Evolutionary conservation across 2,888 invertebrate species (phyloP).

Genomic region (Geophilus truncorum): DNA sequence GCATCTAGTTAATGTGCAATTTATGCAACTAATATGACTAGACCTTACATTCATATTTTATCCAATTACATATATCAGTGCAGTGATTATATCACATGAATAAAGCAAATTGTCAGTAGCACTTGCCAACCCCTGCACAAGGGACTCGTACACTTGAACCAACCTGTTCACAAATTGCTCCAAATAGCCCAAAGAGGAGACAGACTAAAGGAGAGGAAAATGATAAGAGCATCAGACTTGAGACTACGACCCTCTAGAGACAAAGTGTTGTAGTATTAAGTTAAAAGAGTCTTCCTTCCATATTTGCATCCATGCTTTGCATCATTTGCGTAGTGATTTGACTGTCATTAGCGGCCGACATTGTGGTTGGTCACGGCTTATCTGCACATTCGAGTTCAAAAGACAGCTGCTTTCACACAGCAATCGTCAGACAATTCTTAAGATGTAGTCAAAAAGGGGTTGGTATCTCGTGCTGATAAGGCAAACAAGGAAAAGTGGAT

Average conservation of each 20-base stretch:
- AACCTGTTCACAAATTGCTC: slow-evolving; percentile 25
- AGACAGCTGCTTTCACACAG: slow-evolving; percentile 12
- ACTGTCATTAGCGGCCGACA: neutral
- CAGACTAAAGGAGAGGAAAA: slow-evolving; percentile 17
- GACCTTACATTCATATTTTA: slow-evolving; percentile 12
- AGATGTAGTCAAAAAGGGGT: neutral
- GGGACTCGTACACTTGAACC: slow-evolving; percentile 27
- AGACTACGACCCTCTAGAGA: neutral
- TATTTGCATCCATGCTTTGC: neutral
- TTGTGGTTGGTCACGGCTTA: slow-evolving; percentile 7
- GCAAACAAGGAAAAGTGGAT: slow-evolving; percentile 12
- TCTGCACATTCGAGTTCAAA: neutral
- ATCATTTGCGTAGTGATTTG: neutral
- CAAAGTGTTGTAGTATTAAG: slow-evolving; percentile 21
- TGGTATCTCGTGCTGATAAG: slow-evolving; percentile 18
- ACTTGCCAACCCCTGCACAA: slow-evolving; percentile 7
- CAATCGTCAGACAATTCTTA: neutral
- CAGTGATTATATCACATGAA: slow-evolving; percentile 25
- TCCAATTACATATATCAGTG: slow-evolving; percentile 16
- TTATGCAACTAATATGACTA: neutral
- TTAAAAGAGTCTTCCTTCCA: neutral
- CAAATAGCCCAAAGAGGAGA: slow-evolving; percentile 25
- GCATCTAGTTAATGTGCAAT: slow-evolving; percentile 27
- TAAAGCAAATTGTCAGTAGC: slow-evolving; percentile 23
- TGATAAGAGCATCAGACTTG: slow-evolving; percentile 1